These are phyloP conservation scores for Protosalanx chinensis DNA, from an alignment of 2,797 vertebrate species.

Conservation along the genomic window DNA sequence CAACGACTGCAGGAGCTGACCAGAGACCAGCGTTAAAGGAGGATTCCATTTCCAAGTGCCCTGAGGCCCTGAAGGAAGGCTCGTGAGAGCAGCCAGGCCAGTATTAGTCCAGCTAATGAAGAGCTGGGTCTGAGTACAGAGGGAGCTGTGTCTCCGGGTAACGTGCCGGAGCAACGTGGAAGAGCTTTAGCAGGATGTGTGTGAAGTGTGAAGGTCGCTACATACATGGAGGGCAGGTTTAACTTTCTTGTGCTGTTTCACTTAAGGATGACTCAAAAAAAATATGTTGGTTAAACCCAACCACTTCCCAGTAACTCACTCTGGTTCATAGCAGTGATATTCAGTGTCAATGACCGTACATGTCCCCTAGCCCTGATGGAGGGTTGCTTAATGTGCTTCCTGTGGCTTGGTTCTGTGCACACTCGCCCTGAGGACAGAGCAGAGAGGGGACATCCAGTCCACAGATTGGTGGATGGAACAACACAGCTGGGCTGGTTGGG, in stretches of 20 bases:
- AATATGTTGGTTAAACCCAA: too few species aligned
- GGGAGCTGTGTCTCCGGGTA: not conserved
- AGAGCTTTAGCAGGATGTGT: too few species aligned
- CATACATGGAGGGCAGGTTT: too few species aligned
- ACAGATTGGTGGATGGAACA: slow-evolving; percentile 51
- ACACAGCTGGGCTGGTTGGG: slow-evolving; percentile 17
- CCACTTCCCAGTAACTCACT: too few species aligned
- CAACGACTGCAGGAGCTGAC: not conserved
- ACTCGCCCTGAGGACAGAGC: slow-evolving; percentile 32
- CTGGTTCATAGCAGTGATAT: not conserved
- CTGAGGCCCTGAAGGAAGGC: not conserved
- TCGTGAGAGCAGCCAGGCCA: not conserved
- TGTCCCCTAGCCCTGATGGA: not conserved
- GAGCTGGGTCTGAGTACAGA: not conserved
- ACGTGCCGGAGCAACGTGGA: too few species aligned
- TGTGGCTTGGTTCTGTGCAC: slow-evolving; percentile 20
- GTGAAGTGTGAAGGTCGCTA: too few species aligned
- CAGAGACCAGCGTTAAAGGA: too few species aligned
- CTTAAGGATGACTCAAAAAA: too few species aligned
- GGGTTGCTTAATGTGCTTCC: not conserved
- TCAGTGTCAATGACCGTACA: slow-evolving; percentile 15
- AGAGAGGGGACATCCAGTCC: slow-evolving; percentile 33
- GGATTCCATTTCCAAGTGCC: not conserved
- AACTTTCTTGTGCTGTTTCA: too few species aligned
- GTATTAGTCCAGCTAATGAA: slow-evolving; percentile 4